Percentiles rank a stretch among this genome's conserved stretches.
phyloP scores from a whole-genome alignment of 2,113 vertebrate genomes.

The Neotragus pygmaeus region DNA sequence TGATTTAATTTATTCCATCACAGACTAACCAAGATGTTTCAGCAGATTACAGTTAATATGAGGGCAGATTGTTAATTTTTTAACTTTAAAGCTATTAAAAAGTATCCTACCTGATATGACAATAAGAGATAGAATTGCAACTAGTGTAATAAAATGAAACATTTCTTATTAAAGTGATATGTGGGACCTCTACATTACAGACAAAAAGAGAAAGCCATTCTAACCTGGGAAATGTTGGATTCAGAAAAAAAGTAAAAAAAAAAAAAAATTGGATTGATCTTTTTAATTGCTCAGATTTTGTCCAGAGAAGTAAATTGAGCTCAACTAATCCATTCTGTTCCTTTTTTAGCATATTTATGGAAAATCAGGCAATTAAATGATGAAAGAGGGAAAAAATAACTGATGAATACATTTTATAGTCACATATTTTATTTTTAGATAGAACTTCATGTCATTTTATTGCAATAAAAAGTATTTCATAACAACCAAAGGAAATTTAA shows the following conservation, averaged over 20 bases:
- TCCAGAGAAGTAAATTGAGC: constrained; percentile 73
- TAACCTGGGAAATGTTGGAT: constrained; percentile 66
- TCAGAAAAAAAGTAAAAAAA: constrained; percentile 67
- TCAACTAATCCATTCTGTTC: constrained; percentile 72
- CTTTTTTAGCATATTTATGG: constrained; percentile 76
- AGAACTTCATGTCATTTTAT: constrained; percentile 63
- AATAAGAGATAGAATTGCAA: constrained; percentile 41
- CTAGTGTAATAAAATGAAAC: constrained; percentile 33
- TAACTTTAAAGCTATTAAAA: constrained; percentile 51
- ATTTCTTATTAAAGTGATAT: constrained; percentile 52
- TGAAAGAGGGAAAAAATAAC: constrained; percentile 72
- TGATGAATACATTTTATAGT: constrained; percentile 72
- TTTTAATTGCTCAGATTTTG: constrained; percentile 78
- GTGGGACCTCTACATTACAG: constrained; percentile 51
- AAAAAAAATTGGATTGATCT: constrained; percentile 68
- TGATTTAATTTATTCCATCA: constrained; percentile 54
- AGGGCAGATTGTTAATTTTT: constrained; percentile 53
- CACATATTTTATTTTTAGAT: constrained; percentile 74
- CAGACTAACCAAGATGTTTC: constrained; percentile 17
- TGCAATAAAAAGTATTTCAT: constrained; percentile 62
- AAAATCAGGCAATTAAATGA: constrained; percentile 78
- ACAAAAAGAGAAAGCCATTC: constrained; percentile 59
- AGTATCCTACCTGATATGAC: constrained; percentile 29
- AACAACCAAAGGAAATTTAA: constrained; percentile 47
- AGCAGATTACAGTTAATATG: constrained; percentile 52